Percentiles rank a stretch among this genome's conserved stretches.
These are phyloP conservation scores for Rhopilema esculentum DNA, from an alignment of 30 jellyfish, hydroid and myxozoan species.

Conservation along the genomic window DNA sequence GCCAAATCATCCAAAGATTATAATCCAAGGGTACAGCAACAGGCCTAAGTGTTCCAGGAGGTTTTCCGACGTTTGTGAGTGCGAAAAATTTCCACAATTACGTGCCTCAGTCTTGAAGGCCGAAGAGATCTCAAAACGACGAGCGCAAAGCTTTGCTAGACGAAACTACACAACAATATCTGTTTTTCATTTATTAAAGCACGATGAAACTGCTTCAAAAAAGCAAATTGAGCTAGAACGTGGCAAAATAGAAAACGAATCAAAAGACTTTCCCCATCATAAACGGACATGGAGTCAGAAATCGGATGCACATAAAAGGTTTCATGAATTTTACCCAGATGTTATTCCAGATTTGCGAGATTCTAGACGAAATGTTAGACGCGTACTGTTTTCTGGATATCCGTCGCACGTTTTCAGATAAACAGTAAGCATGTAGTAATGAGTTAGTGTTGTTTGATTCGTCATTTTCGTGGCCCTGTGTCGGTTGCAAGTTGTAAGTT, in stretches of 20 bases:
- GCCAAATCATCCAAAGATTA: slow-evolving; percentile 16
- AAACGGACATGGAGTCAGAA: slow-evolving; percentile 6
- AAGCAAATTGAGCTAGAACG: neutral
- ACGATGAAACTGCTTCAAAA: neutral
- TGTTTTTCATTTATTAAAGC: slow-evolving; percentile 47
- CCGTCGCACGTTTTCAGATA: slow-evolving; percentile 52
- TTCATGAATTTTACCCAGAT: slow-evolving; percentile 40
- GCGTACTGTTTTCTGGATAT: slow-evolving; percentile 45
- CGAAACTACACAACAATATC: slow-evolving; percentile 53
- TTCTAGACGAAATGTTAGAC: slow-evolving; percentile 38
- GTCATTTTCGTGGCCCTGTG: neutral
- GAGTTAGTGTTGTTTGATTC: neutral
- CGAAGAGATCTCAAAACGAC: slow-evolving; percentile 26
- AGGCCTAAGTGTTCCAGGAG: slow-evolving; percentile 33
- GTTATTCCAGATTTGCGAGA: slow-evolving; percentile 61
- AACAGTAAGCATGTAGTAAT: neutral
- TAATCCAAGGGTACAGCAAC: slow-evolving; percentile 33
- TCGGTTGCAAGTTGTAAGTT: neutral
- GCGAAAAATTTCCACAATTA: slow-evolving; percentile 46
- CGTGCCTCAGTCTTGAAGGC: slow-evolving; percentile 38
- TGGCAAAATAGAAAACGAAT: neutral
- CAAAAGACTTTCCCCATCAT: slow-evolving; percentile 7
- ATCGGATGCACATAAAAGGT: slow-evolving; percentile 33
- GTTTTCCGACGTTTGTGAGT: slow-evolving; percentile 29
- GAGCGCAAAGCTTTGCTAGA: slow-evolving; percentile 48